Base-by-base conservation (phyloP, 2,797 vertebrate genomes). In the Lepilemur septentrionalis region DNA sequence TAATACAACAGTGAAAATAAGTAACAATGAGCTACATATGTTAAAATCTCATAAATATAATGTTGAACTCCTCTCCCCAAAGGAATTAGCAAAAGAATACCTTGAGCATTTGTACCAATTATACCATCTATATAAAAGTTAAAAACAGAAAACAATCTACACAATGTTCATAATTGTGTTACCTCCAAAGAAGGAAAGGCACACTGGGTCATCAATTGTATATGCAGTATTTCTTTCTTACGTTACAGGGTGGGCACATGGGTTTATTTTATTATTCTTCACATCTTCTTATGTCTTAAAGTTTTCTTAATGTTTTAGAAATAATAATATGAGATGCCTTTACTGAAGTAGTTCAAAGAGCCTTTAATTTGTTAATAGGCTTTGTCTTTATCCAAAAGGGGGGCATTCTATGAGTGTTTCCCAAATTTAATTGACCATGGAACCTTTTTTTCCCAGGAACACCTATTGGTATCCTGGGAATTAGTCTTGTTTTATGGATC, bases 361-460 rank as follows among this genome's bases (percentile, higher is more conserved):
- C 28, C 41, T 97, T 94, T 86, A 85, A 93, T 92, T 96, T 97
- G 72, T 23, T 89, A 48, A 82, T 73, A 88, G 52, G 1, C 41
- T 38, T 91, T 94, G 48, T 84, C 41, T 93, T 95, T 82, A 80
- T 83, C 73, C 48, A 52, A 28, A 85, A 95, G 18, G 23, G 7
- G 57, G 52, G 20, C 35, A 91, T 82, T 95, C 75, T 80, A 59
- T 52, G 35, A 92, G 22, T 90, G 69, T 89, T 95, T 79, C 57
- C 75, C 83, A 93, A 92, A 89, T 95, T 93, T 96, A 96, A 95
- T 95, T 78, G 93, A 91, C 89, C 79, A 67, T 89, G 91, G 69
- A 94, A 84, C 0, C 59, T 75, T 94, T 86, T 91, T 67, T 81
- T 63, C 43, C 81, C 73, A 76, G 76, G 57, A 91, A 97, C 48